These are phyloP conservation scores for Dinoponera quadriceps DNA, from an alignment of 1,140 invertebrate genomes.

Conservation along the genomic window DNA sequence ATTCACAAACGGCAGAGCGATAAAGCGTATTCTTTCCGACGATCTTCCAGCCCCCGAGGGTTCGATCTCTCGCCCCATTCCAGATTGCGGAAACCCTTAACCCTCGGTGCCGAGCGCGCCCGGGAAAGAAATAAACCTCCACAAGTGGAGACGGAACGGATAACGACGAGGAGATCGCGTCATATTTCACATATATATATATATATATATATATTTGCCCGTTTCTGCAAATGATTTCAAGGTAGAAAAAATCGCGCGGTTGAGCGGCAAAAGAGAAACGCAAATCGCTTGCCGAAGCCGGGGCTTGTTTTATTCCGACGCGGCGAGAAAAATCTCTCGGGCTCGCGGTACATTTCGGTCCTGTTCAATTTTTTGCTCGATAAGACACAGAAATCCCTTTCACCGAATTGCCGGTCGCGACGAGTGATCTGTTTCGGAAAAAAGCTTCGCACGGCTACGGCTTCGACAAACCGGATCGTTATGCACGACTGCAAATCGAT, in stretches of 20 bases:
- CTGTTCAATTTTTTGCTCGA: constrained; percentile 42
- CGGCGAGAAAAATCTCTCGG: neutral
- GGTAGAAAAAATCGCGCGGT: neutral
- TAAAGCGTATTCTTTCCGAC: constrained; percentile 65
- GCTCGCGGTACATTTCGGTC: neutral
- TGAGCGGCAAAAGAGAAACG: neutral
- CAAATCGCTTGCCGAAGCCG: neutral
- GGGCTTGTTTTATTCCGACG: neutral
- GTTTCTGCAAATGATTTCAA: constrained; percentile 20
- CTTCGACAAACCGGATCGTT: constrained; percentile 46
- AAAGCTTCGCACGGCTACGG: neutral
- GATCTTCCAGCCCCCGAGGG: constrained; percentile 57
- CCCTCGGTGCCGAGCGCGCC: constrained; percentile 19
- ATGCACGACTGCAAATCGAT: constrained; percentile 57
- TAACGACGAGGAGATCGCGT: constrained; percentile 7
- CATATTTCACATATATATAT: neutral
- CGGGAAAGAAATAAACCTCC: constrained; percentile 47
- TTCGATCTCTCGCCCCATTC: constrained; percentile 60
- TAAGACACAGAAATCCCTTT: constrained; percentile 54
- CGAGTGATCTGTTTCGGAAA: constrained; percentile 36
- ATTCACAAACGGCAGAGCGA: constrained; percentile 57
- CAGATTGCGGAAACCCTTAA: constrained; percentile 61
- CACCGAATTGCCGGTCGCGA: constrained; percentile 34
- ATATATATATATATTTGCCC: too few species aligned
- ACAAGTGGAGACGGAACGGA: constrained; percentile 21